A percentile compares a stretch with the other conserved stretches of the same genome.
phyloP scores from a whole-genome alignment of 2,797 vertebrate genomes.

The Phrynocephalus vlangalii region DNA sequence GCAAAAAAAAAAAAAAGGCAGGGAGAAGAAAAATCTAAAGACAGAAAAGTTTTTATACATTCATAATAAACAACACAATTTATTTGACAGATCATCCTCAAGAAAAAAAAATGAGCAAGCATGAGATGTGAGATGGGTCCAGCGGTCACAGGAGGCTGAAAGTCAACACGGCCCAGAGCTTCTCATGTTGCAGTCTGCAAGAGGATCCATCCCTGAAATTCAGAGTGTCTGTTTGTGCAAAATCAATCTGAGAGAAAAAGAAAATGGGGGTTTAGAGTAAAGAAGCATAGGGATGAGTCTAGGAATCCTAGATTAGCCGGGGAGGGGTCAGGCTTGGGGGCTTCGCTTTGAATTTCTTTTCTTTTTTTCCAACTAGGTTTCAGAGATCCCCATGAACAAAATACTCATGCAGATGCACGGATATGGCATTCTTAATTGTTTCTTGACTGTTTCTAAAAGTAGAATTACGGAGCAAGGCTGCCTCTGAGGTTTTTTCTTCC shows the following conservation, averaged over 20 bases:
- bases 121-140: background rate
- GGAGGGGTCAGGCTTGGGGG: background rate
- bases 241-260: background rate
- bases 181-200: background rate
- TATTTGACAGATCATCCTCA: background rate
- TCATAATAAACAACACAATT: background rate
- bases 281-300: background rate
- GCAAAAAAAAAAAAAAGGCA: no score
- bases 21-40: background rate
- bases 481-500: background rate
- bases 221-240: background rate
- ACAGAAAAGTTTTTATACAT: background rate
- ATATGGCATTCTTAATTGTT: no score
- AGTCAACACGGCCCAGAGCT: background rate
- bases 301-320: background rate
- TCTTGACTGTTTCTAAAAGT: background rate
- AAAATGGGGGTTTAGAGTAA: background rate
- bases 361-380: background rate
- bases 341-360: background rate
- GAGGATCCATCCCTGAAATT: background rate
- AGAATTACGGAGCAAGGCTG: no score
- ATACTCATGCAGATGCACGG: background rate
- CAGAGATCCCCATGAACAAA: background rate
- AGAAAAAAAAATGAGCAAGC: background rate
- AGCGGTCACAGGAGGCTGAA: background rate